Conservation (phyloP, 1,140 invertebrate genomes). For the Heliconius nattereri region DNA sequence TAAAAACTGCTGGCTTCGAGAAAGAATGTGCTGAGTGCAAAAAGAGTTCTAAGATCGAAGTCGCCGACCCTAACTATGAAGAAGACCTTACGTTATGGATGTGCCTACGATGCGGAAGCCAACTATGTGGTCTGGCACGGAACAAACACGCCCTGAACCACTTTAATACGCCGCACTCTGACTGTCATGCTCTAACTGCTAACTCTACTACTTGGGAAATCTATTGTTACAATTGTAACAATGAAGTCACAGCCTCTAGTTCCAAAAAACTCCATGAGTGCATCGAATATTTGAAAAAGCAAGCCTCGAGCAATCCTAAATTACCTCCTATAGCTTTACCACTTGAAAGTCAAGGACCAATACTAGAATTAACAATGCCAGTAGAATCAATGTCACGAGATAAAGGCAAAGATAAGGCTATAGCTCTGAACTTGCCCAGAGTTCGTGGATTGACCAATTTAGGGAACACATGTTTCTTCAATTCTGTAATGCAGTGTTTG, state of each 20-base stretch:
- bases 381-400: slow-evolving; percentile 65
- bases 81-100: slow-evolving; percentile 85
- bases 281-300: slow-evolving; percentile 84
- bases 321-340: slow-evolving; percentile 65
- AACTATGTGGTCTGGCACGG: slow-evolving; percentile 87
- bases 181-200: slow-evolving; percentile 87
- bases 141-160: slow-evolving; percentile 90
- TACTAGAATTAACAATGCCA: slow-evolving; percentile 56
- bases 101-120: slow-evolving; percentile 87
- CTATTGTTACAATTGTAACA: slow-evolving; percentile 88
- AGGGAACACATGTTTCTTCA: slow-evolving; percentile 98
- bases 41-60: slow-evolving; percentile 63
- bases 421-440: slow-evolving; percentile 71
- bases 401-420: slow-evolving; percentile 69
- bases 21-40: slow-evolving; percentile 85
- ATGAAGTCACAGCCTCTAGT: slow-evolving; percentile 81
- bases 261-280: slow-evolving; percentile 85
- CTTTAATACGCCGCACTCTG: slow-evolving; percentile 88
- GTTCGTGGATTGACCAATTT: slow-evolving; percentile 90
- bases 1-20: slow-evolving; percentile 82
- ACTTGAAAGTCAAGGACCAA: slow-evolving; percentile 46
- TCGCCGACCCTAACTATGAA: slow-evolving; percentile 81
- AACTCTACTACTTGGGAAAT: slow-evolving; percentile 87
- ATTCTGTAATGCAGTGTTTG: slow-evolving; percentile 96
- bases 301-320: slow-evolving; percentile 62